Base-by-base conservation (phyloP, 2,113 vertebrate species). In the Lethenteron camtschaticum region DNA sequence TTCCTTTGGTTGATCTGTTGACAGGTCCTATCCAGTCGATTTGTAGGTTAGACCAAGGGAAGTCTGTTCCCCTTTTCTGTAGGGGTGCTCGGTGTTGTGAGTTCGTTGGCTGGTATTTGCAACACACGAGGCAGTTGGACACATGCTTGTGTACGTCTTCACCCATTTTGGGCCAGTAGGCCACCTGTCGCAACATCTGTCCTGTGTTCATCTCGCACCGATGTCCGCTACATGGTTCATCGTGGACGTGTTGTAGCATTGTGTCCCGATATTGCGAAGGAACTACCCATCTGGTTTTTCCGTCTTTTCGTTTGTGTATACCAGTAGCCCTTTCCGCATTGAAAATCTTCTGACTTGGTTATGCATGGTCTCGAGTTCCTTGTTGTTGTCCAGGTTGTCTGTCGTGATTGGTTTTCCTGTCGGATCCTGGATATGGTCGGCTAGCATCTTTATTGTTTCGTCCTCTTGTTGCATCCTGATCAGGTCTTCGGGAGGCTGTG, bases 1-100 rank as follows among this genome's bases (percentile, higher is more conserved):
- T 24, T 24, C 24, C 24, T 24, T 24, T 75, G 73, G 13, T 73
- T 72, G 69, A 75, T 57, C 3, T 74, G 58, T 9, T 73, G 59
- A 2, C 18, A 55, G 18, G 70, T 56, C 24, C 24, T 24, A 24
- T 24, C 24, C 24, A 6, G 70, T 72, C 14, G 72, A 73, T 9
- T 68, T 13, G 10, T 69, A 68, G 2, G 56, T 70, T 41, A 10
- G 60, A 68, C 70, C 60, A 73, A 3, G 68, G 71, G 14, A 66
- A 57, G 10, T 20, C 56, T 55, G 58, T 69, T 2, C 66, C 58
- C 16, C 55, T 9, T 10, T 24, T 11, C 68, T 73, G 70, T 20
- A 71, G 58, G 9, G 71, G 72, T 9, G 69, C 72, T 9, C 55
- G 68, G 63, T 75, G 72, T 4, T 9, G 20, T 11, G 69, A 57